A percentile compares a stretch with the other conserved stretches of the same genome.
Conservation (phyloP, 2,797 vertebrate species). For the Acipenser ruthenus region DNA sequence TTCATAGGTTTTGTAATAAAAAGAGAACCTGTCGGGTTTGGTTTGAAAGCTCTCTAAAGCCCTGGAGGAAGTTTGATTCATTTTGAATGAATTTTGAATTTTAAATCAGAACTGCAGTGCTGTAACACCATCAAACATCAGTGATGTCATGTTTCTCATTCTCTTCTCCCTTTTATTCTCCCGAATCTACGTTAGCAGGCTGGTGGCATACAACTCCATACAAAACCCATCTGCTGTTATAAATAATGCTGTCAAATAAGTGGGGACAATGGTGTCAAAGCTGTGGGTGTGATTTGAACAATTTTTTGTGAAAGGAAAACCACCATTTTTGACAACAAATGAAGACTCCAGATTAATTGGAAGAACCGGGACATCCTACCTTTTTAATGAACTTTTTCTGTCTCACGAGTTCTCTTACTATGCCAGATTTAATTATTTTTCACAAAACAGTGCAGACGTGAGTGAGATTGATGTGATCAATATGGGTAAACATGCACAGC, state of each 20-base stretch:
- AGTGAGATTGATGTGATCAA: too few species aligned
- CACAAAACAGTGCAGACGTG: too few species aligned
- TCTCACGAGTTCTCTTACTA: too few species aligned
- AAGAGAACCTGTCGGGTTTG: conserved; percentile 26
- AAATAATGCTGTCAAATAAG: not conserved
- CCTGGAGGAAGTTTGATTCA: conserved; percentile 48
- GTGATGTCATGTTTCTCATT: not conserved
- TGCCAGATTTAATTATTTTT: too few species aligned
- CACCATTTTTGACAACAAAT: too few species aligned
- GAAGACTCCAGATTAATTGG: too few species aligned
- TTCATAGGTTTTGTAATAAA: conserved; percentile 21
- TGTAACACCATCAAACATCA: not conserved
- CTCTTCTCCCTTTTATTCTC: conserved; percentile 14
- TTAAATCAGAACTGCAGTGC: not conserved
- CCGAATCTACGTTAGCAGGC: not conserved
- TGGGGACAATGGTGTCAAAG: not conserved
- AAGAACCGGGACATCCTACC: too few species aligned
- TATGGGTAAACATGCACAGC: too few species aligned
- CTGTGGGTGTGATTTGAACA: not conserved
- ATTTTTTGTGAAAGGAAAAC: too few species aligned
- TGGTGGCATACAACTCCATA: not conserved
- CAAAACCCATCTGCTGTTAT: not conserved
- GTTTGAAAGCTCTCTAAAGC: conserved; percentile 45
- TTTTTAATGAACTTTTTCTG: not conserved
- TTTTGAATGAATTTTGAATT: too few species aligned